Percentiles rank a stretch among this genome's conserved stretches.
These are phyloP conservation scores for Anas platyrhynchos DNA, from an alignment of 2,113 vertebrate genomes.

Conservation along the genomic window DNA sequence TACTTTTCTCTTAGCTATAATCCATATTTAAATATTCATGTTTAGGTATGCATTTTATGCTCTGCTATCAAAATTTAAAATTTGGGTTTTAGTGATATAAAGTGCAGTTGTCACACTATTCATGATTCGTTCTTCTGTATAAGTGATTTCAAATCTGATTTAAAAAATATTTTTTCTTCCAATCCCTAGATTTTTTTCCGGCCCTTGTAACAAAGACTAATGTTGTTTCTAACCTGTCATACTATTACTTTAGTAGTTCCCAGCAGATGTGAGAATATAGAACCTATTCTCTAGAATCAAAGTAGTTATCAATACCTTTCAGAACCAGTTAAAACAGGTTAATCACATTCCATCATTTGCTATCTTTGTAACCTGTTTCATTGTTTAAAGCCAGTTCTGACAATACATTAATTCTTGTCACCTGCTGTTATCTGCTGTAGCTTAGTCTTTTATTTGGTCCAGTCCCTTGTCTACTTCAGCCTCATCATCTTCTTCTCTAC, in stretches of 20 bases:
- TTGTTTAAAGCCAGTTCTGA: background rate
- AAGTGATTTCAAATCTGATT: background rate
- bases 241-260: background rate
- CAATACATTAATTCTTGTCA: background rate
- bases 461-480: background rate
- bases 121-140: background rate
- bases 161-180: rapidly evolving
- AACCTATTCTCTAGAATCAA: background rate
- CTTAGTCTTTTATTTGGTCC: background rate
- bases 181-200: background rate
- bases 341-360: background rate
- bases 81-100: background rate
- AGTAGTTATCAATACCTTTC: background rate
- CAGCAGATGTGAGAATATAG: background rate
- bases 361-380: background rate
- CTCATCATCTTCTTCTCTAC: background rate
- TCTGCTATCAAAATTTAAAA: background rate
- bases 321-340: no score
- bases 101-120: background rate
- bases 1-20: background rate
- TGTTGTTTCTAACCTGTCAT: background rate
- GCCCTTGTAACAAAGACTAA: rapidly evolving
- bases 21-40: background rate
- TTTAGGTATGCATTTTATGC: background rate
- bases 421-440: background rate